Base-by-base conservation (phyloP, 2,113 vertebrate species). In the Megaceryle maxima region DNA sequence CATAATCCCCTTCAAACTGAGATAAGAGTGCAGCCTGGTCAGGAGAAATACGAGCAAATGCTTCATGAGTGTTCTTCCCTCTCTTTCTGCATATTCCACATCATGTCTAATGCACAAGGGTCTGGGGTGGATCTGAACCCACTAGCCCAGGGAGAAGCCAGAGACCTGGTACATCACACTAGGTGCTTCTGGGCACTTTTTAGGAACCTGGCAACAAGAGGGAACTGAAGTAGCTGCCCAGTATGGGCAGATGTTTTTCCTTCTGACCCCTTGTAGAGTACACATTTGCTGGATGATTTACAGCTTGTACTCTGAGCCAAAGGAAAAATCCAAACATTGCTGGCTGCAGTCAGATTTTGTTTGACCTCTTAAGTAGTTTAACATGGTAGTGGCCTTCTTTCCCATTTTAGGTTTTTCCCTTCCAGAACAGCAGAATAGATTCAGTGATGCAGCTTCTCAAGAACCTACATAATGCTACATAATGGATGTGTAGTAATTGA, bases 321-420 rank as follows among this genome's bases (percentile, higher is more conserved):
- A 95, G 96, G 96, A 96, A 96, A 96, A 96, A 95, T 90, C 33
- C 86, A 96, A 96, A 90, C 88, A 94, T 57, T 82, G 69, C 83
- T 96, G 95, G 92, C 92, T 95, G 66, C 69, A 51, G 57, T 62
- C 53, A 78, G 76, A 60, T 94, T 93, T 92, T 81, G 57, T 51
- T 94, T 96, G 92, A 97, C 88, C 86, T 96, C 90, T 87, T 94
- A 92, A 97, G 91, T 89, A 96, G 77, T 95, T 96, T 93, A 96
- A 92, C 92, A 87, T 93, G 88, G 96, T 92, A 92, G 69, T 86
- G 87, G 86, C 86, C 77, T 64, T 86, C 86, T 88, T 95, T 92
- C 88, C 93, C 77, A 92, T 93, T 96, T 96, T 94, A 93, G 90
- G 86, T 75, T 77, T 91, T 84, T 75, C 44, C 57, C 62, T 94